Evolutionary conservation across 2,113 vertebrate species (phyloP).

Genomic region (Colinus virginianus): DNA sequence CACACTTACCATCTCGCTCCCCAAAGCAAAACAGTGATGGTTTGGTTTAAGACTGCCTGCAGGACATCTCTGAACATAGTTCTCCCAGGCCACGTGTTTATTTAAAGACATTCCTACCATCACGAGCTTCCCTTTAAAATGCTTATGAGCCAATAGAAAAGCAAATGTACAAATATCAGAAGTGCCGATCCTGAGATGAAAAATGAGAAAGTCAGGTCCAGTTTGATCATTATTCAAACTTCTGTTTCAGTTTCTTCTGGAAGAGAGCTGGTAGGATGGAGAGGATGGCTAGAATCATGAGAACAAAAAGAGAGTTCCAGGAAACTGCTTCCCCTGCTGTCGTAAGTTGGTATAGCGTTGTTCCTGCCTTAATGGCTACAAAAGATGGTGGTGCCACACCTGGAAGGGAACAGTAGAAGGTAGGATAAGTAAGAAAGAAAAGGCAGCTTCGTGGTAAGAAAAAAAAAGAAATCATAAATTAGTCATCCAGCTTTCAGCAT

Average conservation of each 20-base stretch:
- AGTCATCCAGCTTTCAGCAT: neutral
- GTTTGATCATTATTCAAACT: slow-evolving; percentile 85
- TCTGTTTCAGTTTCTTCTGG: slow-evolving; percentile 95
- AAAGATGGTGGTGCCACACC: slow-evolving; percentile 98
- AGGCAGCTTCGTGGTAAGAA: neutral
- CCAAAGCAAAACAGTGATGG: slow-evolving; percentile 3
- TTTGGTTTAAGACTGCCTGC: slow-evolving; percentile 35
- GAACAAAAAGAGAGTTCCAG: slow-evolving; percentile 94
- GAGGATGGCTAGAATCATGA: slow-evolving; percentile 91
- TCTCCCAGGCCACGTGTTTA: slow-evolving; percentile 31
- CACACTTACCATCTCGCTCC: neutral
- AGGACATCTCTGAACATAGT: slow-evolving; percentile 45
- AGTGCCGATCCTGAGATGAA: slow-evolving; percentile 83
- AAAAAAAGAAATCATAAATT: neutral
- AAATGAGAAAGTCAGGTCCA: slow-evolving; percentile 55
- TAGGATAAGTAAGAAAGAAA: neutral
- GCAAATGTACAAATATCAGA: slow-evolving; percentile 69
- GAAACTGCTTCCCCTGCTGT: slow-evolving; percentile 98
- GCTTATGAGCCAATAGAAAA: slow-evolving; percentile 74
- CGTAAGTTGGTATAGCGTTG: slow-evolving; percentile 96
- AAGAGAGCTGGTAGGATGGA: slow-evolving; percentile 95
- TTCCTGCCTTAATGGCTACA: slow-evolving; percentile 97
- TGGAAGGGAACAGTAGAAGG: neutral
- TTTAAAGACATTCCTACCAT: slow-evolving; percentile 42
- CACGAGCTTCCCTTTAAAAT: slow-evolving; percentile 50